phyloP scores from a whole-genome alignment of 2,113 vertebrate species.

The Dolichotis patagonum region DNA sequence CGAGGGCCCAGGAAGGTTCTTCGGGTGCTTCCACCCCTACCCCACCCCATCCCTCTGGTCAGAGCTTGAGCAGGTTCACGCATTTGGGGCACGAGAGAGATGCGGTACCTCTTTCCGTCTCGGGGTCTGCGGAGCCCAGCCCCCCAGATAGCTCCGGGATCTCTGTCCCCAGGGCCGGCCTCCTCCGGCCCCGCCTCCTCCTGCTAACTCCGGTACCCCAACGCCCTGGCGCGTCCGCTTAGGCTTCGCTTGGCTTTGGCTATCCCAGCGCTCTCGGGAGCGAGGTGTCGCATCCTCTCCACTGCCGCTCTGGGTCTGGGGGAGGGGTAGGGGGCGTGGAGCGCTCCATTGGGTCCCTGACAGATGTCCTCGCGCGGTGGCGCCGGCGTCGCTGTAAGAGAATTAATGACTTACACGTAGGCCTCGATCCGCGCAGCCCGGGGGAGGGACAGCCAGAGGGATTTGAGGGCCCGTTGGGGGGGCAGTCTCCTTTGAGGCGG shows the following conservation, averaged over 20 bases:
- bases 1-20: neutral
- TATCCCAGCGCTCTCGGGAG: neutral
- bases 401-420: slow-evolving; percentile 77
- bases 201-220: neutral
- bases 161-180: neutral
- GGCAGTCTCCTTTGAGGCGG: neutral
- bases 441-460: slow-evolving; percentile 46
- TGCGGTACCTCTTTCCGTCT: neutral
- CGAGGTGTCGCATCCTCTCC: neutral
- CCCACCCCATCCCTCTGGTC: neutral
- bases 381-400: slow-evolving; percentile 69
- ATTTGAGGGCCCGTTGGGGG: neutral
- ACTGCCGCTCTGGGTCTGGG: neutral
- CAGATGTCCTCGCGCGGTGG: slow-evolving; percentile 76
- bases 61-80: neutral
- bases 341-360: slow-evolving; percentile 74
- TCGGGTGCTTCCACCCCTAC: neutral
- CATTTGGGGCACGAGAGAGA: neutral
- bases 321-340: slow-evolving; percentile 62
- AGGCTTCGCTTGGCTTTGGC: neutral
- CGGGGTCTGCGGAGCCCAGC: neutral
- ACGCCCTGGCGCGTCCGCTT: neutral
- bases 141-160: neutral
- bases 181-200: slow-evolving; percentile 31
- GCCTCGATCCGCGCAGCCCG: slow-evolving; percentile 42